A percentile compares a stretch with the other conserved stretches of the same genome.
Evolutionary conservation across 2,888 invertebrate species (phyloP).

Genomic region (Palloptera scutellata): DNA sequence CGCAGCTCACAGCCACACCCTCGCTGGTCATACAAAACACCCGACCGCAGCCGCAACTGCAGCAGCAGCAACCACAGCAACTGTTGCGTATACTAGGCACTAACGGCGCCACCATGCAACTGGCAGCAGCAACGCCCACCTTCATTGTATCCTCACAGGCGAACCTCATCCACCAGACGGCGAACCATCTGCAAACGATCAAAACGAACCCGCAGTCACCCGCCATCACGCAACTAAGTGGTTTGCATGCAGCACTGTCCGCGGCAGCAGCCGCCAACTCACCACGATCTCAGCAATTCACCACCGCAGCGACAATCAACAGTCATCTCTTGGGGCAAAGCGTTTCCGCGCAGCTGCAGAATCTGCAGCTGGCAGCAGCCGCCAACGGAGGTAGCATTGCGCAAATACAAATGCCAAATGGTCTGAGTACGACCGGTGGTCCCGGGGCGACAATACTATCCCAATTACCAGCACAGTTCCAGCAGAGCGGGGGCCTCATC

Average conservation of each 20-base stretch:
- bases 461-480: slow-evolving; percentile 62
- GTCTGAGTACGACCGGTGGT: slow-evolving; percentile 53
- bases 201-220: slow-evolving; percentile 54
- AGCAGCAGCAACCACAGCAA: slow-evolving; percentile 64
- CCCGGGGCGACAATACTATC: slow-evolving; percentile 51
- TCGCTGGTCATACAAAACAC: slow-evolving; percentile 64
- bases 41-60: slow-evolving; percentile 60
- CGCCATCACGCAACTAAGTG: slow-evolving; percentile 59
- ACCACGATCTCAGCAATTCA: slow-evolving; percentile 63
- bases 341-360: slow-evolving; percentile 62
- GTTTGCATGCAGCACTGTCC: slow-evolving; percentile 59
- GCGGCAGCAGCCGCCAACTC: slow-evolving; percentile 48
- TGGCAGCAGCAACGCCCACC: slow-evolving; percentile 67
- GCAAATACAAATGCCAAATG: slow-evolving; percentile 65
- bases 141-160: slow-evolving; percentile 65
- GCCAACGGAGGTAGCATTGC: slow-evolving; percentile 60
- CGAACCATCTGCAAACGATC: slow-evolving; percentile 62
- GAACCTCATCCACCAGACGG: slow-evolving; percentile 63
- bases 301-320: slow-evolving; percentile 55
- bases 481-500: slow-evolving; percentile 58
- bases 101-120: slow-evolving; percentile 70
- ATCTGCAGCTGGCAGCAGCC: slow-evolving; percentile 60
- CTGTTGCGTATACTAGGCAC: slow-evolving; percentile 71
- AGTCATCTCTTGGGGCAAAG: slow-evolving; percentile 63
- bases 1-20: slow-evolving; percentile 65